Evolutionary conservation across 2,888 invertebrate genomes (phyloP).

Genomic region (Stenurella melanura): DNA sequence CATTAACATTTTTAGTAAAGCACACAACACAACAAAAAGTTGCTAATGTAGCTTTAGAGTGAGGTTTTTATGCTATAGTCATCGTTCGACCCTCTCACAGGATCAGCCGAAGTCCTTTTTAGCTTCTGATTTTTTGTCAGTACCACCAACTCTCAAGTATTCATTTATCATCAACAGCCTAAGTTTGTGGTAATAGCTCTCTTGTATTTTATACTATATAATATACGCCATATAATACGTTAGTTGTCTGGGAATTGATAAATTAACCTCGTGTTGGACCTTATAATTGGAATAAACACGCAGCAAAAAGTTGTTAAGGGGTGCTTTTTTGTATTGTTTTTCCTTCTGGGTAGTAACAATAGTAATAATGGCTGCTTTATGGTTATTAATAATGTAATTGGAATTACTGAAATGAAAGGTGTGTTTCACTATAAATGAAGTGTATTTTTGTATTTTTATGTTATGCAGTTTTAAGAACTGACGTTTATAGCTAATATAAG

Average conservation of each 20-base stretch:
- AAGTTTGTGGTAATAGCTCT: conserved; percentile 36
- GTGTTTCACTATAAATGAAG: background rate
- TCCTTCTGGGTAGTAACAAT: background rate
- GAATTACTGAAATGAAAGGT: background rate
- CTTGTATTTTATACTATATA: conserved; percentile 38
- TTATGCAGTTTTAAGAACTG: too few species aligned
- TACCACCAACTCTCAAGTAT: conserved; percentile 64
- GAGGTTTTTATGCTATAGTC: conserved; percentile 58
- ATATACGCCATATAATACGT: conserved; percentile 38
- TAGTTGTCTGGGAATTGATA: conserved; percentile 42
- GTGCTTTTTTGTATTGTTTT: conserved; percentile 6
- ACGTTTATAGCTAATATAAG: too few species aligned
- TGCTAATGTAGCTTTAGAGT: conserved; percentile 59
- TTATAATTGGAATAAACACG: conserved; percentile 28
- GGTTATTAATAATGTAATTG: conserved; percentile 24
- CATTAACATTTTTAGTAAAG: conserved; percentile 59
- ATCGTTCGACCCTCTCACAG: conserved; percentile 61
- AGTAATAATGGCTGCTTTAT: conserved; percentile 8
- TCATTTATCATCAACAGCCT: conserved; percentile 66
- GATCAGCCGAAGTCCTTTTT: conserved; percentile 63
- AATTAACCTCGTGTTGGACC: conserved; percentile 37
- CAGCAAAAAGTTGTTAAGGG: conserved; percentile 32
- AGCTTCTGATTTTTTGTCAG: conserved; percentile 65
- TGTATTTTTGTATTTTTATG: background rate
- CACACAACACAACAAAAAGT: conserved; percentile 59